A percentile compares a stretch with the other conserved stretches of the same genome.
These are phyloP conservation scores for Amiota communis DNA, from an alignment of 2,888 invertebrate genomes.

Conservation along the genomic window DNA sequence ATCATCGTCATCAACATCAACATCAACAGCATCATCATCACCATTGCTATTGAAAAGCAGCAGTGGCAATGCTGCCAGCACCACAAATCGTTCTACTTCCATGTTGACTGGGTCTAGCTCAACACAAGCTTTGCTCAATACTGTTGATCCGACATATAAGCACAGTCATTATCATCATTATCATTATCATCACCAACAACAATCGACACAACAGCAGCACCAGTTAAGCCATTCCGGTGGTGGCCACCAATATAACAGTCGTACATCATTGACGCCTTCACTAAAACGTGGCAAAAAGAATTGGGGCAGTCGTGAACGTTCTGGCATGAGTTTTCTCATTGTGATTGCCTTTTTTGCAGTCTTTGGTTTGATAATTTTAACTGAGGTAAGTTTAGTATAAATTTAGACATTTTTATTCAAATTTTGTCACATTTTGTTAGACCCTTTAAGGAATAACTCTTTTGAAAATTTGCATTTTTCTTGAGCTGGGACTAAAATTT, in stretches of 20 bases:
- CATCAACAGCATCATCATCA: conserved; percentile 41
- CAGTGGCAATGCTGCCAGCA: conserved; percentile 34
- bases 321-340: conserved; percentile 91
- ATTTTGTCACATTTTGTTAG: too few species aligned
- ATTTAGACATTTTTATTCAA: neutral
- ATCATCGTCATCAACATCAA: conserved; percentile 44
- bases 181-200: conserved; percentile 39
- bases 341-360: conserved; percentile 93
- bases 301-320: conserved; percentile 80
- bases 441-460: neutral
- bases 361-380: conserved; percentile 89
- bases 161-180: conserved; percentile 57
- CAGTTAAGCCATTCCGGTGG: neutral
- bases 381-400: conserved; percentile 78
- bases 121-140: conserved; percentile 40
- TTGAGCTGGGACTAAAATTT: too few species aligned
- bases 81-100: conserved; percentile 38
- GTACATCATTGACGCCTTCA: conserved; percentile 52
- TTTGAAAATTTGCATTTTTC: neutral
- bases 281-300: conserved; percentile 71
- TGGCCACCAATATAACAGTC: conserved; percentile 45
- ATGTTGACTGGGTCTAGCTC: conserved; percentile 42
- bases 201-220: conserved; percentile 42
- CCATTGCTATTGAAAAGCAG: conserved; percentile 36
- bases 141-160: conserved; percentile 44